A percentile compares a stretch with the other conserved stretches of the same genome.
These are phyloP conservation scores for Merops nubicus DNA, from an alignment of 2,113 vertebrate genomes.

Conservation along the genomic window DNA sequence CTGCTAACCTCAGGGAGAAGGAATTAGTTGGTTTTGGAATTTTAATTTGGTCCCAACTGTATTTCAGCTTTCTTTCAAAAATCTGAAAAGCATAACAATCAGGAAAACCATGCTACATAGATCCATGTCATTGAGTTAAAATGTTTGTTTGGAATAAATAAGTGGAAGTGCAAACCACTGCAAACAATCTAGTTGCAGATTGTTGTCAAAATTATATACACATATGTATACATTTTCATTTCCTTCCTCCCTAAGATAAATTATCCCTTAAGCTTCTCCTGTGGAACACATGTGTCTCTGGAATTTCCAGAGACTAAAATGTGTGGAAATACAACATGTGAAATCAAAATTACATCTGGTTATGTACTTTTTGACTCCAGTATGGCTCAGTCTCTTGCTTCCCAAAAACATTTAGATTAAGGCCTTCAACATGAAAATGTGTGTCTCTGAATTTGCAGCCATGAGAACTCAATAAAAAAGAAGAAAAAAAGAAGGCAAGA, in stretches of 20 bases:
- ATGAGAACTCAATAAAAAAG: background rate
- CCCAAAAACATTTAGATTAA: constrained; percentile 46
- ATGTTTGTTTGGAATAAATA: constrained; percentile 46
- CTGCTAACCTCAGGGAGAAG: constrained; percentile 48
- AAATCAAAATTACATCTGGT: constrained; percentile 52
- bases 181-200: constrained; percentile 24
- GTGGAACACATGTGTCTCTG: constrained; percentile 32
- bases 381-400: constrained; percentile 32
- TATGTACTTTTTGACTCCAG: constrained; percentile 38
- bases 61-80: constrained; percentile 38
- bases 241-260: constrained; percentile 35
- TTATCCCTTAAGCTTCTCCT: constrained; percentile 38
- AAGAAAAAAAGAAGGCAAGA: background rate
- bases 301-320: constrained; percentile 37
- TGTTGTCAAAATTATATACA: constrained; percentile 43
- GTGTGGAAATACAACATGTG: constrained; percentile 27
- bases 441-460: constrained; percentile 51
- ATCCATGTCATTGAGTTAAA: background rate
- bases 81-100: constrained; percentile 14
- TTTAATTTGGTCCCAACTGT: constrained; percentile 53
- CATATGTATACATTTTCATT: constrained; percentile 33
- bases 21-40: constrained; percentile 37
- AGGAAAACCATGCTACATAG: background rate
- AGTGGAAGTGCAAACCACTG: background rate
- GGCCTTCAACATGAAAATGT: constrained; percentile 49